These are phyloP conservation scores for Muscicapa comitata DNA, from an alignment of 2,797 vertebrate species.

Conservation along the genomic window DNA sequence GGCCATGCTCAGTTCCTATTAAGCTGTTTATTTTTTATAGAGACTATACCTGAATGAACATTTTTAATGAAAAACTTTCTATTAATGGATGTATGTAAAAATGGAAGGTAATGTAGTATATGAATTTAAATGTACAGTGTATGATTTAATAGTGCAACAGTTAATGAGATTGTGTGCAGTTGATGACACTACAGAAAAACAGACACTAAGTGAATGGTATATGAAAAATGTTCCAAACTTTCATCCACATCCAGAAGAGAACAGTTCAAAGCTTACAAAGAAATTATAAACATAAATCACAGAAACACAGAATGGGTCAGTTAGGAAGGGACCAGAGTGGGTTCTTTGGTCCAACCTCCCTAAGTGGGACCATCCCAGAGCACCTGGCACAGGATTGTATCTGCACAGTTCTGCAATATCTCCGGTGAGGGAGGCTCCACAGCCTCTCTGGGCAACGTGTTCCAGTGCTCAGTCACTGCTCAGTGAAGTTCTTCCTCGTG, in stretches of 20 bases:
- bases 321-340: neutral
- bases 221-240: neutral
- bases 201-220: neutral
- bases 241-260: neutral
- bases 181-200: conserved; percentile 3
- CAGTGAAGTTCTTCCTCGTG: neutral
- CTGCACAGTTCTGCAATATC: neutral
- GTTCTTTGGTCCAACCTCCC: neutral
- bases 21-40: neutral
- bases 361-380: neutral
- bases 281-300: neutral
- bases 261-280: neutral
- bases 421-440: neutral
- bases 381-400: neutral
- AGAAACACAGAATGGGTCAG: neutral
- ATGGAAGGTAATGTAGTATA: neutral
- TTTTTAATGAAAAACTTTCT: neutral
- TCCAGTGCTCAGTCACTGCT: neutral
- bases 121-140: neutral
- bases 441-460: neutral
- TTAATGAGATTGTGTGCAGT: neutral
- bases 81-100: neutral
- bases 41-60: neutral
- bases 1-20: neutral
- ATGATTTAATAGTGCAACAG: neutral